Evolutionary conservation across 1,140 invertebrate species (phyloP).

Genomic region (Orius insidiosus): DNA sequence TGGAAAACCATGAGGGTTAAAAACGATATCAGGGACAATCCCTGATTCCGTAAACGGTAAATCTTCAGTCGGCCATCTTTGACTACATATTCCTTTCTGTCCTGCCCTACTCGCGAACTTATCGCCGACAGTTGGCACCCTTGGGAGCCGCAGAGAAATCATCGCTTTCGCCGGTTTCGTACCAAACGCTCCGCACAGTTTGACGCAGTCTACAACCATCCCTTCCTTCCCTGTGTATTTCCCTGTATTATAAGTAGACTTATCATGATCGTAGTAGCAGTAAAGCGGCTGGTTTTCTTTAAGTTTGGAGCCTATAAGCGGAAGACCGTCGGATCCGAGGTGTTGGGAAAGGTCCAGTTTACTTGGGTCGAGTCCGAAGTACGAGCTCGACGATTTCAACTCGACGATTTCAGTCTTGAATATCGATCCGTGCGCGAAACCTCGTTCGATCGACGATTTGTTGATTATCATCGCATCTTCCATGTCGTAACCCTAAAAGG

Average conservation of each 20-base stretch:
- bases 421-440: constrained; percentile 80
- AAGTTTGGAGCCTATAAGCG: too few species aligned
- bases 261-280: constrained; percentile 51
- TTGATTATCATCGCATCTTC: constrained; percentile 99
- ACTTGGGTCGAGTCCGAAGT: too few species aligned
- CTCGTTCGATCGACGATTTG: constrained; percentile 80
- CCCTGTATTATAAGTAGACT: constrained; percentile 37
- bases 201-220: constrained; percentile 65
- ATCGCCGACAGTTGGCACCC: constrained; percentile 91
- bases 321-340: too few species aligned
- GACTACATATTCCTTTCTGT: constrained; percentile 96
- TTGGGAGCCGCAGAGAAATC: too few species aligned
- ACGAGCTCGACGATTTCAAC: constrained; percentile 30
- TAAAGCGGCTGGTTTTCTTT: too few species aligned
- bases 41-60: constrained; percentile 90
- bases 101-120: constrained; percentile 97
- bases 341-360: too few species aligned
- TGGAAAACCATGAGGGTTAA: constrained; percentile 98
- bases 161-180: too few species aligned
- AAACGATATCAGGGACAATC: constrained; percentile 89
- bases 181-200: constrained; percentile 56
- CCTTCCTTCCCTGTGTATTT: constrained; percentile 62
- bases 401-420: constrained; percentile 78
- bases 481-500: constrained; percentile 96
- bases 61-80: constrained; percentile 79